Percentiles rank a stretch among this genome's conserved stretches.
These are phyloP conservation scores for Luscinia luscinia DNA, from an alignment of 2,797 vertebrate genomes.

Conservation along the genomic window DNA sequence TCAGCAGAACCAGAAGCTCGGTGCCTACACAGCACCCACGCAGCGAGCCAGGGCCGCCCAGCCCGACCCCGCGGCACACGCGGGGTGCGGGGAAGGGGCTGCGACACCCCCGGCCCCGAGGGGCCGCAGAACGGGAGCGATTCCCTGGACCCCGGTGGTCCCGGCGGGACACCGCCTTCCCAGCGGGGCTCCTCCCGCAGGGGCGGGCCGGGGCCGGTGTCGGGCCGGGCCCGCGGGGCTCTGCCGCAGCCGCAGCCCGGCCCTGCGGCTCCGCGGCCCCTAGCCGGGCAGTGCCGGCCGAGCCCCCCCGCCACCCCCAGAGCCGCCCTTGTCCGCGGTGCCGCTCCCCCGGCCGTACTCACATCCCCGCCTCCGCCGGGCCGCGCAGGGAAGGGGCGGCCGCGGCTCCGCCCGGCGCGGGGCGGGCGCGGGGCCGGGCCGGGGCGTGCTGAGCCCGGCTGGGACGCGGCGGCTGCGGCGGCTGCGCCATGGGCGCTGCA, in stretches of 20 bases:
- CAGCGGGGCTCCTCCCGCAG: background rate
- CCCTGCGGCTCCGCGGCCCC: background rate
- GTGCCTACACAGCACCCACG: background rate
- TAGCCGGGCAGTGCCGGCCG: background rate
- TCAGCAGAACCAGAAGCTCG: background rate
- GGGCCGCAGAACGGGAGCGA: rapidly evolving
- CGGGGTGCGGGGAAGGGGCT: rapidly evolving
- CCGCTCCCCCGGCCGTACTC: background rate
- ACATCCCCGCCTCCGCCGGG: slow-evolving; percentile 1
- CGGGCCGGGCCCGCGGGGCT: background rate
- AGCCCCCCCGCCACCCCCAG: background rate
- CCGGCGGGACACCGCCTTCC: background rate
- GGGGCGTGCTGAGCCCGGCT: too few relatives aligned
- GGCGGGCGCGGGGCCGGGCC: background rate
- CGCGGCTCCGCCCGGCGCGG: background rate
- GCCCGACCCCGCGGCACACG: background rate
- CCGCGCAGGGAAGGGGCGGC: background rate
- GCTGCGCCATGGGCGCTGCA: rapidly evolving
- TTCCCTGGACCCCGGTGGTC: rapidly evolving
- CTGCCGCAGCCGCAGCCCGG: background rate
- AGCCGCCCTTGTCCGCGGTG: background rate
- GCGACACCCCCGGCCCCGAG: background rate
- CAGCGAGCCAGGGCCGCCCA: background rate
- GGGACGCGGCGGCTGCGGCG: too few relatives aligned
- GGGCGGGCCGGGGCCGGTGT: background rate